Percentiles rank a stretch among this genome's conserved stretches.
phyloP scores from a whole-genome alignment of 2,888 invertebrate species.

The Acronicta leporina region DNA sequence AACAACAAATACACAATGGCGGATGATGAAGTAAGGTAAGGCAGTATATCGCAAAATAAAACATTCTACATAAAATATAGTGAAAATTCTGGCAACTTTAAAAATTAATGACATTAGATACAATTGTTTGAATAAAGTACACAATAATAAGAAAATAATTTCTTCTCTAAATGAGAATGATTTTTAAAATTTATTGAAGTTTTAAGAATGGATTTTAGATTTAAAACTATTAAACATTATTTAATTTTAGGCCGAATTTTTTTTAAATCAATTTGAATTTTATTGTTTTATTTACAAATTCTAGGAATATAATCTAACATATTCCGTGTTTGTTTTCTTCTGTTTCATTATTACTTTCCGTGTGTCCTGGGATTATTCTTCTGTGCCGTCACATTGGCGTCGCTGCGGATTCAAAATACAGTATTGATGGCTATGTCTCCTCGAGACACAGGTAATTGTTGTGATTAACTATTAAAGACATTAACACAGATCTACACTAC shows the following conservation, averaged over 20 bases:
- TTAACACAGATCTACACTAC: conserved; percentile 37
- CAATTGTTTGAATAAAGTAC: no score
- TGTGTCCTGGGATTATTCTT: conserved; percentile 48
- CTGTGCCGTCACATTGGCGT: conserved; percentile 36
- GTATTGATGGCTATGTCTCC: conserved; percentile 76
- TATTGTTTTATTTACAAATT: no score
- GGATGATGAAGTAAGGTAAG: conserved; percentile 98
- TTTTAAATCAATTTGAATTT: no score
- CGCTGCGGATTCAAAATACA: conserved; percentile 57
- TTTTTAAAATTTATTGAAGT: no score
- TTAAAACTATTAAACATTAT: no score
- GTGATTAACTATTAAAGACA: conserved; percentile 62
- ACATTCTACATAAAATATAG: no score
- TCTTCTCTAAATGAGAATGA: no score
- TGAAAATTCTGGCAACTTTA: no score
- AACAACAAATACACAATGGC: conserved; percentile 93
- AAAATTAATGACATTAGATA: no score
- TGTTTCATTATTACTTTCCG: conserved; percentile 67
- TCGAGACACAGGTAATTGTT: conserved; percentile 82
- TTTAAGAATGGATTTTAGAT: no score
- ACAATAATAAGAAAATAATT: no score
- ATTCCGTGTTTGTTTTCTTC: conserved; percentile 59
- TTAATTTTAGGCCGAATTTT: no score
- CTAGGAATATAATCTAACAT: conserved; percentile 33
- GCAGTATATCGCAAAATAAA: neutral